Conservation (phyloP, 2,888 invertebrate species). For the Notodonta dromedarius region DNA sequence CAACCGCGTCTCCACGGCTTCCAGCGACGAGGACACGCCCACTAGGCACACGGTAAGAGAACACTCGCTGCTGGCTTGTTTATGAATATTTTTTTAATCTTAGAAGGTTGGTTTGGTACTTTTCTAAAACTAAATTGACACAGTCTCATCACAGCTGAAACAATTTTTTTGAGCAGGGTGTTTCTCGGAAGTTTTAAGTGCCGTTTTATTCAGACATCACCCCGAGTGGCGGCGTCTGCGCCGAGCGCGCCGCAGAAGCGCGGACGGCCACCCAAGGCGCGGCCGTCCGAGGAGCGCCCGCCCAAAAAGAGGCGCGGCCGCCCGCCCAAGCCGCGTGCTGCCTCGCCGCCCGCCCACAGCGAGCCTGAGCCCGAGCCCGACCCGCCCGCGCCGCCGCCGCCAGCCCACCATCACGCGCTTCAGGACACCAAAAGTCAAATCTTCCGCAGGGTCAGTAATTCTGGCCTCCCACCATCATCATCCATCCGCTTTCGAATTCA, state of each 20-base stretch:
- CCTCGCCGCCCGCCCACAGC: constrained; percentile 51
- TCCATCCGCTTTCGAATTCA: neutral
- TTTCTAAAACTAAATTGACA: too few relatives aligned
- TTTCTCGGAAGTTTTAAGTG: too few relatives aligned
- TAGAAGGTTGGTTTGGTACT: too few relatives aligned
- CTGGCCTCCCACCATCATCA: neutral
- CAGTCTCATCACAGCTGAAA: too few relatives aligned
- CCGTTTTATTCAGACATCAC: constrained; percentile 48
- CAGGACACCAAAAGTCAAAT: constrained; percentile 74
- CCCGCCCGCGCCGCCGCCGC: constrained; percentile 30
- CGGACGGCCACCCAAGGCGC: constrained; percentile 80
- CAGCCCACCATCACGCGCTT: constrained; percentile 51
- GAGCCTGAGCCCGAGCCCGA: constrained; percentile 55
- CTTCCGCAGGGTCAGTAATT: constrained; percentile 64
- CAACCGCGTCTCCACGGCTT: constrained; percentile 71
- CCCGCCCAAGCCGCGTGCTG: constrained; percentile 60
- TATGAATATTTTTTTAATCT: too few relatives aligned
- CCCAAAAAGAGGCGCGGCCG: constrained; percentile 72
- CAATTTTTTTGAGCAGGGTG: too few relatives aligned
- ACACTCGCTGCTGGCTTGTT: neutral
- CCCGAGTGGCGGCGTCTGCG: constrained; percentile 47
- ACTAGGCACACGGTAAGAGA: constrained; percentile 52
- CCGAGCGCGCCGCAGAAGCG: constrained; percentile 63
- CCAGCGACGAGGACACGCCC: constrained; percentile 73
- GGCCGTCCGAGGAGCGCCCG: constrained; percentile 65